Evolutionary conservation across 2,113 vertebrate genomes (phyloP).

Genomic region (Anguilla japonica): DNA sequence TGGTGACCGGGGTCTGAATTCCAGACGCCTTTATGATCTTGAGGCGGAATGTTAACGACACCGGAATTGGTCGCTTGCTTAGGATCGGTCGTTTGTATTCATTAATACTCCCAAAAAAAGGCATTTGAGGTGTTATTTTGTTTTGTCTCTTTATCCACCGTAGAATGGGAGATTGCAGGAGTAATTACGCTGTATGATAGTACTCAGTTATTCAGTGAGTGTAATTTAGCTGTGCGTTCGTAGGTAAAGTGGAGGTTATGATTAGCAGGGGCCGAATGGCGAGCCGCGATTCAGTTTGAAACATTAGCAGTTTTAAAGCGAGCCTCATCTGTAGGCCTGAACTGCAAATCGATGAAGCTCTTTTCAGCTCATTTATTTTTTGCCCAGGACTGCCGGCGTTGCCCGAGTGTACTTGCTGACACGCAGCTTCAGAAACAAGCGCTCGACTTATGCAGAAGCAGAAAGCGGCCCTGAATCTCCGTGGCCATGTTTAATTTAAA

Average conservation of each 20-base stretch:
- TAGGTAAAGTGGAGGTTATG: background rate
- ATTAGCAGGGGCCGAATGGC: constrained; percentile 28
- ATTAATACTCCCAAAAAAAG: no score
- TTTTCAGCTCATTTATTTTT: constrained; percentile 19
- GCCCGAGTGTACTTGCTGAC: constrained; percentile 27
- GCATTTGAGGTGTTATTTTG: background rate
- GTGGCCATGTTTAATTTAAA: background rate
- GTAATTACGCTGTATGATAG: background rate
- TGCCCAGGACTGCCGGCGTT: background rate
- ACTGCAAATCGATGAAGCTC: constrained; percentile 1
- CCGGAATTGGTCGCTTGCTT: no score
- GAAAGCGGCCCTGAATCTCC: background rate
- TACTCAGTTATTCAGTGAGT: background rate
- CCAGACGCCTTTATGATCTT: background rate
- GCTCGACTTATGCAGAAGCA: constrained; percentile 13
- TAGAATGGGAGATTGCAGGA: background rate
- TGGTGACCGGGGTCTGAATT: background rate
- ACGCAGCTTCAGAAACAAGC: constrained; percentile 20
- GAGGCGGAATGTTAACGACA: background rate
- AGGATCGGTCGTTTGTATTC: no score
- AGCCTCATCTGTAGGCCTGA: background rate
- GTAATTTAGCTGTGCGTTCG: background rate
- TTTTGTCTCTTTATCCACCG: background rate
- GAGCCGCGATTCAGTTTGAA: background rate
- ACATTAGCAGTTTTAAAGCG: background rate